A percentile compares a stretch with the other conserved stretches of the same genome.
Evolutionary conservation across 2,113 vertebrate species (phyloP).

Genomic region (Poicephalus meyeri): DNA sequence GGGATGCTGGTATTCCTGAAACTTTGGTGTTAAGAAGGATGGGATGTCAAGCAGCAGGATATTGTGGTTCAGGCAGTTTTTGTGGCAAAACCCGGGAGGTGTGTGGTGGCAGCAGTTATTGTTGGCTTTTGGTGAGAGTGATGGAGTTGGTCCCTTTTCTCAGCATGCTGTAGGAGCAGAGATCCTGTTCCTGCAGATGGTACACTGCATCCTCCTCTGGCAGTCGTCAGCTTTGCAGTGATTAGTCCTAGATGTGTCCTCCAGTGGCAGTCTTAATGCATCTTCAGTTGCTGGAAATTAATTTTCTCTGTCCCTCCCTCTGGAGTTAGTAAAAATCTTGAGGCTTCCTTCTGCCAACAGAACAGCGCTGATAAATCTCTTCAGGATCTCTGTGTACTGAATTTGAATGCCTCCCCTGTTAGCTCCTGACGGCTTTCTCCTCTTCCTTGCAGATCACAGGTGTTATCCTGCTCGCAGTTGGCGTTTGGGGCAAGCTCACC

Average conservation of each 20-base stretch:
- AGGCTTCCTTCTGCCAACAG: neutral
- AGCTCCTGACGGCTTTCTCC: neutral
- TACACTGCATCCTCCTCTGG: neutral
- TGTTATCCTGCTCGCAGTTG: conserved; percentile 94
- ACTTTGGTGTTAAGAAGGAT: neutral
- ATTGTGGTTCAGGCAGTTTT: neutral
- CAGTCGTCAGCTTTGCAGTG: neutral
- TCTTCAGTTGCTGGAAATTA: neutral
- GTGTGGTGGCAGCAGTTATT: neutral
- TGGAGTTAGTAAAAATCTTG: neutral
- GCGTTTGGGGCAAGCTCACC: conserved; percentile 97
- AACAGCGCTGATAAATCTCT: neutral
- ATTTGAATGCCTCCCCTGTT: neutral
- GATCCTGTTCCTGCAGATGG: neutral
- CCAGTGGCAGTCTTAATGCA: neutral
- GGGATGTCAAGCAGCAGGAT: neutral
- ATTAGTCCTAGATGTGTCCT: neutral
- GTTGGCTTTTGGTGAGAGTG: neutral
- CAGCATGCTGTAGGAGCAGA: neutral
- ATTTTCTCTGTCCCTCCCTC: neutral
- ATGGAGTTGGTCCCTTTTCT: neutral
- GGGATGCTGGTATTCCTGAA: neutral
- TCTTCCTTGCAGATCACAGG: conserved; percentile 89
- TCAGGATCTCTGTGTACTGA: neutral
- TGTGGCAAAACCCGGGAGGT: neutral